Evolutionary conservation across 2,113 vertebrate species (phyloP).

Genomic region (Cyprinodon brontotheroides): DNA sequence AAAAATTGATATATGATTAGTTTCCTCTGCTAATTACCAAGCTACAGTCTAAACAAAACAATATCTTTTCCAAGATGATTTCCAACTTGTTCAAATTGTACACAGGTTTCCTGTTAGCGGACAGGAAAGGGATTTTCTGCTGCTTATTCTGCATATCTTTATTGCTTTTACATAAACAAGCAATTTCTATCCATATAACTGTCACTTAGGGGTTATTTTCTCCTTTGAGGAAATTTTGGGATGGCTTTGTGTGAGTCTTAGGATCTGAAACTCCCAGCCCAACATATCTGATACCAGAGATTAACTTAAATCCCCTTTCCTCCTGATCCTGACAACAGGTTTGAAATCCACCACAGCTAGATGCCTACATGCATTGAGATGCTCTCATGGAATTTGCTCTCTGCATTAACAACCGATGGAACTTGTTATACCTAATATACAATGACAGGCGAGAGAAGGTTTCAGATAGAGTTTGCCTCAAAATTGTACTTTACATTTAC

Average conservation of each 20-base stretch:
- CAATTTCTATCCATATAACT: not conserved
- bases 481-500: not conserved
- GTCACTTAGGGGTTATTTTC: not conserved
- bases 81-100: not conserved
- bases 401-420: not conserved
- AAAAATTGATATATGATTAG: too few relatives aligned
- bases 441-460: not conserved
- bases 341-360: too few relatives aligned
- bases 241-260: not conserved
- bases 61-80: too few relatives aligned
- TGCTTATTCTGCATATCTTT: too few relatives aligned
- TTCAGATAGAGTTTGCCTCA: not conserved
- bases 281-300: too few relatives aligned
- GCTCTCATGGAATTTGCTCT: not conserved
- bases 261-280: too few relatives aligned
- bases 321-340: too few relatives aligned
- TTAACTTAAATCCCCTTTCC: too few relatives aligned
- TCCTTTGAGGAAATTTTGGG: not conserved
- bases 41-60: too few relatives aligned
- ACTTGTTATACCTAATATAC: not conserved
- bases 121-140: not conserved
- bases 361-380: not conserved
- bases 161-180: not conserved
- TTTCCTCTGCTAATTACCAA: too few relatives aligned
- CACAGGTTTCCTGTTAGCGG: not conserved